Conservation (phyloP, 2,888 invertebrate genomes). For the Conus canariensis region DNA sequence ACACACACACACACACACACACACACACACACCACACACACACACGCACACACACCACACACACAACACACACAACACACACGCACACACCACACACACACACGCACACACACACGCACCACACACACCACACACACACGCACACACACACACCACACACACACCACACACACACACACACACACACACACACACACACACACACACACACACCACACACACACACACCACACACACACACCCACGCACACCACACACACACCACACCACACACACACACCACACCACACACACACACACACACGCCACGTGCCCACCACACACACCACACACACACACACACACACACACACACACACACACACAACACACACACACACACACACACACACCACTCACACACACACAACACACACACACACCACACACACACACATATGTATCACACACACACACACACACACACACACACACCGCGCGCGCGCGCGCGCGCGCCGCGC, state of each 20-base stretch:
- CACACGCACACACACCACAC: background rate
- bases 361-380: background rate
- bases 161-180: background rate
- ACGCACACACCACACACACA: too few relatives aligned
- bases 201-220: background rate
- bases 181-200: background rate
- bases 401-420: too few relatives aligned
- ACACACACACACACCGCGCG: background rate
- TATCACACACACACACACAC: background rate
- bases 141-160: background rate
- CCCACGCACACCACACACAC: too few relatives aligned
- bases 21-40: background rate
- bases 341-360: too few relatives aligned
- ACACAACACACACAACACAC: too few relatives aligned
- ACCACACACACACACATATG: too few relatives aligned
- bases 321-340: too few relatives aligned
- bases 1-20: rapidly evolving
- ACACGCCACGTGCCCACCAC: too few relatives aligned
- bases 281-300: background rate
- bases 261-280: background rate
- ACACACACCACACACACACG: background rate
- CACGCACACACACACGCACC: background rate
- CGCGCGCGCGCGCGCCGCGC: too few relatives aligned
- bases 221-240: background rate
- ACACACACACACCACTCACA: background rate